Base-by-base conservation (phyloP, 2,888 invertebrate species). In the Pristionchus maxplancki region DNA sequence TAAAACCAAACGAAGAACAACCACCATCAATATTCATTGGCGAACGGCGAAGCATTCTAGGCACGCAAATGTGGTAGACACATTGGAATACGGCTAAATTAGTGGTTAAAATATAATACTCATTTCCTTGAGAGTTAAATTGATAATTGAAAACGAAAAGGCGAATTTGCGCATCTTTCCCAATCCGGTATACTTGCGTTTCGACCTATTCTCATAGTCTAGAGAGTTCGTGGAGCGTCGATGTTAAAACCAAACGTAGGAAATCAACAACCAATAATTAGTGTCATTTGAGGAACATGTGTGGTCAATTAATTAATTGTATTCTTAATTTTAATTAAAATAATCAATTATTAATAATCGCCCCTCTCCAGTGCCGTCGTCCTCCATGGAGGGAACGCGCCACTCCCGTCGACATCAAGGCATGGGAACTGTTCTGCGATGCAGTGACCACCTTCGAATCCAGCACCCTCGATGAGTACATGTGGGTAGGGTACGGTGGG, bases 351-450 rank as follows among this genome's bases (percentile, higher is more conserved):
- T 20, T 67, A 4, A 67, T 67, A 50, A 50, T 50, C 20, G 3
- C 20, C 67, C 15, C 17, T 17, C 31, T 81, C 3, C 15, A 88
- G 88, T 62, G 44, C 71, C 88, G 88, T 81, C 88, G 88, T 81
- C 88, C 88, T 17, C 88, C 88, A 0, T 88, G 88, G 88, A 78
- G 62, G 44, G 88, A 88, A 37, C 53, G 88, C 15, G 78, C 88
- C 13, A 5, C 37, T 1, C 31, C 34, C 28, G 78, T 40, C 40
- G 88, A 78, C 44, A 4, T 37, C 13, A 88, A 88, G 81, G 88
- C 81, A 40, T 88, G 88, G 88, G 88, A 88, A 20, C 81, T 88
- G 9, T 88, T 88, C 62, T 88, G 88, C 44, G 88, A 88, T 81
- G 88, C 88, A 15, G 81, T 88, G 58, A 62, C 81, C 62, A 81